phyloP scores from a whole-genome alignment of 1,140 invertebrate species.

The Delia radicum region DNA sequence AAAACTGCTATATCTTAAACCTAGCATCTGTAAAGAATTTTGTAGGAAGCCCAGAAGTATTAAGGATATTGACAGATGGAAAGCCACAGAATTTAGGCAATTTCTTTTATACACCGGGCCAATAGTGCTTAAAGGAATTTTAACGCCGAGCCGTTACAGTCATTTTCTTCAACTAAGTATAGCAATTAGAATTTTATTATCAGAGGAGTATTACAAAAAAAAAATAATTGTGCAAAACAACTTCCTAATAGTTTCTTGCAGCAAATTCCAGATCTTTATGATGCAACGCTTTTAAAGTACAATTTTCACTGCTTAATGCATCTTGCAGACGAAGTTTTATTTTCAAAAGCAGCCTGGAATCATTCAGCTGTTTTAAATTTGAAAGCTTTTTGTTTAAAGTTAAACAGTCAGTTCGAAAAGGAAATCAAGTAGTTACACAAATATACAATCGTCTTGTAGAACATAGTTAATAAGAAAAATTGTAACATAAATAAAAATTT shows the following conservation, averaged over 20 bases:
- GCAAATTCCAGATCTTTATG: conserved; percentile 26
- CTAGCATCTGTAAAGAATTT: background rate
- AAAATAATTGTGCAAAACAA: background rate
- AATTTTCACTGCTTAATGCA: conserved; percentile 23
- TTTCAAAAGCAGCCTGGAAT: conserved; percentile 23
- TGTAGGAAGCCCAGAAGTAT: background rate
- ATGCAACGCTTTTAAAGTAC: no score
- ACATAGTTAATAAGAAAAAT: no score
- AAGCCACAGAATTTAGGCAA: conserved; percentile 4
- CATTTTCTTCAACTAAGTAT: background rate
- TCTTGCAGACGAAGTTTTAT: conserved; percentile 27
- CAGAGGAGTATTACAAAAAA: background rate
- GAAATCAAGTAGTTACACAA: conserved; percentile 21
- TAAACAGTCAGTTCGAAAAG: conserved; percentile 24
- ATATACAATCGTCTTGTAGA: conserved; percentile 30
- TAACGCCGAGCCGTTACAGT: background rate
- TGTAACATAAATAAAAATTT: no score
- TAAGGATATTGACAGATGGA: conserved; percentile 6
- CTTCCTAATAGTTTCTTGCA: background rate
- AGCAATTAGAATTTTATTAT: background rate
- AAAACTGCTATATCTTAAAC: background rate
- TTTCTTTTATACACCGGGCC: conserved; percentile 12
- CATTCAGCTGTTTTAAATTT: conserved; percentile 31
- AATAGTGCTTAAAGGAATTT: background rate
- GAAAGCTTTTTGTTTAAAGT: conserved; percentile 29